Evolutionary conservation across 2,797 vertebrate species (phyloP).

Genomic region (Premnoplex brunnescens): DNA sequence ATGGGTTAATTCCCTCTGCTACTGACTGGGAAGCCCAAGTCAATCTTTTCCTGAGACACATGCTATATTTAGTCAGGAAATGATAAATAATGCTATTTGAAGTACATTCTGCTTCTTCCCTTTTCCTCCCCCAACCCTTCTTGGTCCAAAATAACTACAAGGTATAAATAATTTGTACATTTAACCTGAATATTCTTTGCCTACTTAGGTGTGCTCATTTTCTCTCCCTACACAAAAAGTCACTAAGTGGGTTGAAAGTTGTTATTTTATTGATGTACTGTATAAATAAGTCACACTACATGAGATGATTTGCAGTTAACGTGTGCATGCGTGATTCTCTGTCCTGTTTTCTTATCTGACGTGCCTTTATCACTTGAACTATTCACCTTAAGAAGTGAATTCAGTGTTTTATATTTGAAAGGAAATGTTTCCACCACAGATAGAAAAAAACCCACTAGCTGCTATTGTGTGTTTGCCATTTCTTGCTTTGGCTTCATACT

Average conservation of each 20-base stretch:
- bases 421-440: neutral
- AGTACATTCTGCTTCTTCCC: constrained; percentile 31
- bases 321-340: neutral
- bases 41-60: constrained; percentile 52
- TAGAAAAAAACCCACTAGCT: neutral
- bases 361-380: constrained; percentile 39
- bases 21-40: constrained; percentile 52
- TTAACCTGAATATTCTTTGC: constrained; percentile 43
- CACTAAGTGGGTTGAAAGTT: constrained; percentile 45
- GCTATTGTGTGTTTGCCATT: neutral
- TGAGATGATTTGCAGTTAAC: constrained; percentile 25
- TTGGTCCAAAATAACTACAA: constrained; percentile 42
- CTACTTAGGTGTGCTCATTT: neutral
- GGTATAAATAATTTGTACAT: constrained; percentile 54
- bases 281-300: constrained; percentile 55
- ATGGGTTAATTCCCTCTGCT: constrained; percentile 49
- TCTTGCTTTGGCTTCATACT: neutral
- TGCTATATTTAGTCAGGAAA: constrained; percentile 66
- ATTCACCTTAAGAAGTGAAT: constrained; percentile 28
- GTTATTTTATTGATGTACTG: constrained; percentile 54
- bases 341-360: neutral
- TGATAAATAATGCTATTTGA: constrained; percentile 69
- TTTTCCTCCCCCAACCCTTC: constrained; percentile 13
- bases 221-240: constrained; percentile 1
- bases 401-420: constrained; percentile 26